phyloP scores from a whole-genome alignment of 2,888 invertebrate species.

The Rhingia campestris region DNA sequence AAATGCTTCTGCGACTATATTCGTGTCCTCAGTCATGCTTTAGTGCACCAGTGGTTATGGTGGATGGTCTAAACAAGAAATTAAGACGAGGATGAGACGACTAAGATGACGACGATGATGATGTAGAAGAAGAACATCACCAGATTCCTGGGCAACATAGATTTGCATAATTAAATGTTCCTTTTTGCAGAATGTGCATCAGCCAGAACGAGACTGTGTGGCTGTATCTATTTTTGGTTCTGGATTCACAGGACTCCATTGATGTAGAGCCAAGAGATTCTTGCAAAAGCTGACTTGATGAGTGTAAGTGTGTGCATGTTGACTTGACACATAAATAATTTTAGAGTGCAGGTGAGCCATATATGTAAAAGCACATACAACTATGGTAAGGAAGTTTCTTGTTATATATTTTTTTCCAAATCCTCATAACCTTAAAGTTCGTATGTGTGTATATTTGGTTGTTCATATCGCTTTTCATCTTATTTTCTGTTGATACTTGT shows the following conservation, averaged over 20 bases:
- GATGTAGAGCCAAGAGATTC: background rate
- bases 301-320: slow-evolving; percentile 4
- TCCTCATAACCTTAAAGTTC: too few species aligned
- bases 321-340: slow-evolving; percentile 53
- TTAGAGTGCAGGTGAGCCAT: slow-evolving; percentile 21
- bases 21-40: slow-evolving; percentile 6
- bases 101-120: background rate
- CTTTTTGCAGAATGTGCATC: slow-evolving; percentile 9
- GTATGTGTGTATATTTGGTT: background rate
- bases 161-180: slow-evolving; percentile 64
- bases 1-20: slow-evolving; percentile 12
- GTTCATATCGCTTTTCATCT: background rate
- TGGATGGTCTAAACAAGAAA: slow-evolving; percentile 6
- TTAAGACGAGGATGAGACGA: too few species aligned
- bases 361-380: background rate
- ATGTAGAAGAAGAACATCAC: background rate
- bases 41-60: slow-evolving; percentile 16
- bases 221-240: slow-evolving; percentile 30
- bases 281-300: slow-evolving; percentile 23
- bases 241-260: slow-evolving; percentile 32
- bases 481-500: slow-evolving; percentile 1
- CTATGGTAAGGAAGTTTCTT: slow-evolving; percentile 32
- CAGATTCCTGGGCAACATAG: slow-evolving; percentile 39
- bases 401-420: slow-evolving; percentile 10
- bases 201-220: too few species aligned